A percentile compares a stretch with the other conserved stretches of the same genome.
These are phyloP conservation scores for Phengaris alcon DNA, from an alignment of 2,888 invertebrate species.

Conservation along the genomic window DNA sequence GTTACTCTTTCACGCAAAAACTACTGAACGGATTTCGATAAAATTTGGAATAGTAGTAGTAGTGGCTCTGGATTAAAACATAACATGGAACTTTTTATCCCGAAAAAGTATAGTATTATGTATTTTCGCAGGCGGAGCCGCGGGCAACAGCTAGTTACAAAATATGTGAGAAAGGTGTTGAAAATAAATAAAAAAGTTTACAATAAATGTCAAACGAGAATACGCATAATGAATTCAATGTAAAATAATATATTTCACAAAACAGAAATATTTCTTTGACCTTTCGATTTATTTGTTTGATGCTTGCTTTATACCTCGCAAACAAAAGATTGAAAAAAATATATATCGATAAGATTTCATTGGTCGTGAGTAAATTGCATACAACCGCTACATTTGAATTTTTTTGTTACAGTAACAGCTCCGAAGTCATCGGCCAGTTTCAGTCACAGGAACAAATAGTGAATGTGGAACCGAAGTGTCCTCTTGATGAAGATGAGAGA, in stretches of 20 bases:
- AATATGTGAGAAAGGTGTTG: too few relatives aligned
- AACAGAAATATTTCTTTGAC: neutral
- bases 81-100: too few relatives aligned
- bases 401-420: slow-evolving; percentile 36
- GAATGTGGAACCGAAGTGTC: slow-evolving; percentile 45
- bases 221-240: neutral
- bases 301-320: neutral
- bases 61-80: too few relatives aligned
- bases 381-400: neutral
- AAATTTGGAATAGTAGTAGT: too few relatives aligned
- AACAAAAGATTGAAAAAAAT: neutral
- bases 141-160: too few relatives aligned
- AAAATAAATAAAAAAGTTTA: too few relatives aligned
- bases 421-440: slow-evolving; percentile 72
- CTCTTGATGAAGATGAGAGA: slow-evolving; percentile 49
- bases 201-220: too few relatives aligned
- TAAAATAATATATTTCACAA: neutral
- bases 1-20: too few relatives aligned
- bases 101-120: too few relatives aligned
- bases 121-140: too few relatives aligned
- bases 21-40: too few relatives aligned
- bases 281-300: neutral
- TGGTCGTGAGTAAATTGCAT: neutral
- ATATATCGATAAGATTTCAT: neutral
- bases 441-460: slow-evolving; percentile 66